These are phyloP conservation scores for Drosophila phalerata DNA, from an alignment of 2,888 invertebrate species.

Conservation along the genomic window DNA sequence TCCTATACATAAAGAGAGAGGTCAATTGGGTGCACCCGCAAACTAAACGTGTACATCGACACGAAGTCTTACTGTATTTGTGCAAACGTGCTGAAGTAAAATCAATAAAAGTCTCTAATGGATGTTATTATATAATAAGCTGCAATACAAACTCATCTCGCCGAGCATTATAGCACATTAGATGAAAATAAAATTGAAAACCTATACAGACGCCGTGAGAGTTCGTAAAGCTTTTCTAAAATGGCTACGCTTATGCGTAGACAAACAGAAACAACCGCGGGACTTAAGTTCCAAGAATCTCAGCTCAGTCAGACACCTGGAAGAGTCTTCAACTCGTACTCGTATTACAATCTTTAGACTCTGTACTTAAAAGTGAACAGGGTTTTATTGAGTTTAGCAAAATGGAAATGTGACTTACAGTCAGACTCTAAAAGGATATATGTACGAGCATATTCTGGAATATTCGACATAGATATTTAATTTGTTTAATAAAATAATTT, in stretches of 20 bases:
- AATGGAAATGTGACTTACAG: neutral
- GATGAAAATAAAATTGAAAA: conserved; percentile 52
- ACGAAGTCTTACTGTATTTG: neutral
- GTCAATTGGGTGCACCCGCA: conserved; percentile 45
- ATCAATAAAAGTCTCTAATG: conserved; percentile 80
- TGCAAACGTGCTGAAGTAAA: conserved; percentile 72
- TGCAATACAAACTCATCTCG: conserved; percentile 68
- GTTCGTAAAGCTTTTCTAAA: conserved; percentile 6
- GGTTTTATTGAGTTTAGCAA: neutral
- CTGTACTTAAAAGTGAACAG: neutral
- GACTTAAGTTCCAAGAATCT: conserved; percentile 10
- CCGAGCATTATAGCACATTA: conserved; percentile 65
- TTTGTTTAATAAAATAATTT: too few species aligned
- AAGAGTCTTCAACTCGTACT: conserved; percentile 15
- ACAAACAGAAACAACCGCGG: conserved; percentile 10
- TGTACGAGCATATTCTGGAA: too few species aligned
- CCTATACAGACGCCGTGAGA: conserved; percentile 9
- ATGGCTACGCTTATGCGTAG: conserved; percentile 26
- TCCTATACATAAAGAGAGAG: conserved; percentile 8
- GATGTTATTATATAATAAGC: conserved; percentile 81
- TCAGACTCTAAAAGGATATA: too few species aligned
- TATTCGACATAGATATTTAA: too few species aligned
- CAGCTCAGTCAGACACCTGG: conserved; percentile 27
- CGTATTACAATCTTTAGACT: neutral
- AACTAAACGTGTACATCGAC: conserved; percentile 36